A percentile compares a stretch with the other conserved stretches of the same genome.
These are phyloP conservation scores for Thereva unica DNA, from an alignment of 2,888 invertebrate species.

Conservation along the genomic window DNA sequence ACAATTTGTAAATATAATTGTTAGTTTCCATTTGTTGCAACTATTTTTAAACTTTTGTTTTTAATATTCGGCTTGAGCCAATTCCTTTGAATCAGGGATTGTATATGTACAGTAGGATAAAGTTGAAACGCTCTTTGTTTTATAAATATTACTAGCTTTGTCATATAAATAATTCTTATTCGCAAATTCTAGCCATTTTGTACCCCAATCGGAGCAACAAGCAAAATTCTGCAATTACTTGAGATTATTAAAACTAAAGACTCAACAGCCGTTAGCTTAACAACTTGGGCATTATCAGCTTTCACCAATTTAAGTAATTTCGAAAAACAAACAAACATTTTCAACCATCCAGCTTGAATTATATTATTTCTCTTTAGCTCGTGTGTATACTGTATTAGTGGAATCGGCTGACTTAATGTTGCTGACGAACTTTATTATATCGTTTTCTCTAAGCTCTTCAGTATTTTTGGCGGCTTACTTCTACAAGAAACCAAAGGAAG, in stretches of 20 bases:
- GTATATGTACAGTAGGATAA: slow-evolving; percentile 3
- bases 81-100: too few relatives aligned
- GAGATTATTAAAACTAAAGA: slow-evolving; percentile 73
- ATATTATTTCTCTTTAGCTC: slow-evolving; percentile 63
- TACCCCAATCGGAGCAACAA: slow-evolving; percentile 77
- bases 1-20: too few relatives aligned
- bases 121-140: neutral
- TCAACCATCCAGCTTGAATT: neutral
- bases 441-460: slow-evolving; percentile 69
- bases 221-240: slow-evolving; percentile 77
- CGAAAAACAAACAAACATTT: neutral
- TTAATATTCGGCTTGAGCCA: too few relatives aligned
- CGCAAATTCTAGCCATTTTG: slow-evolving; percentile 53
- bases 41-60: too few relatives aligned
- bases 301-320: slow-evolving; percentile 79
- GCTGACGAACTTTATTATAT: slow-evolving; percentile 73
- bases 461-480: slow-evolving; percentile 72
- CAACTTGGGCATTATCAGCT: slow-evolving; percentile 82
- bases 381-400: slow-evolving; percentile 78
- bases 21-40: too few relatives aligned
- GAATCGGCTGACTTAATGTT: slow-evolving; percentile 76
- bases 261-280: slow-evolving; percentile 75
- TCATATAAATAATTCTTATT: slow-evolving; percentile 3
- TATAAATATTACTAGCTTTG: too few relatives aligned
- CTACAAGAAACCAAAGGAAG: slow-evolving; percentile 63